These are phyloP conservation scores for Solenodon paradoxus DNA, from an alignment of 2,113 vertebrate species.

Conservation along the genomic window DNA sequence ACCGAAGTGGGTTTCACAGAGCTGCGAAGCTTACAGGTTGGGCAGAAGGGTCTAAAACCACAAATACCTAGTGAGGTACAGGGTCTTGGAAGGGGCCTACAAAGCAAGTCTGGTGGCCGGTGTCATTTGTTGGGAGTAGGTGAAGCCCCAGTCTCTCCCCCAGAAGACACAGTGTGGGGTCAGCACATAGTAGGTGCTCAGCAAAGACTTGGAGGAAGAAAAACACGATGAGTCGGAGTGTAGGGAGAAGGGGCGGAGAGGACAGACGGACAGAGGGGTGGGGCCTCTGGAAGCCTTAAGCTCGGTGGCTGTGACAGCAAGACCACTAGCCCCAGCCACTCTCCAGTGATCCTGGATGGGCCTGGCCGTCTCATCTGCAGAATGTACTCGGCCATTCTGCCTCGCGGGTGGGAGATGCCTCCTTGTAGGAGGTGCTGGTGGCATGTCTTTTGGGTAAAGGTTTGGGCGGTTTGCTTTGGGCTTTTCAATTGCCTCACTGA, in stretches of 20 bases:
- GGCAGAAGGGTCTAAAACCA: neutral
- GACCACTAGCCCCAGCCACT: neutral
- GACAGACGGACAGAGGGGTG: neutral
- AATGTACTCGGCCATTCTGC: neutral
- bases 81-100: neutral
- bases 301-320: neutral
- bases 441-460: no score
- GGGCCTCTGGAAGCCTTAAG: neutral
- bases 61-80: neutral
- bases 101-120: neutral
- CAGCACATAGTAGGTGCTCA: neutral
- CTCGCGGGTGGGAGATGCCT: neutral
- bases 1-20: neutral
- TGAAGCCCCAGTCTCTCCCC: neutral
- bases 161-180: neutral
- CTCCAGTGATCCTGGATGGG: neutral
- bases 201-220: neutral
- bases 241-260: neutral
- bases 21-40: neutral
- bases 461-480: neutral
- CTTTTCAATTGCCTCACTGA: neutral
- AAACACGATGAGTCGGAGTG: neutral
- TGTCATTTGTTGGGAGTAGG: neutral
- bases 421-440: neutral
- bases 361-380: neutral